These are phyloP conservation scores for Melikaiella ostensackeni DNA, from an alignment of 2,888 invertebrate species.

Conservation along the genomic window DNA sequence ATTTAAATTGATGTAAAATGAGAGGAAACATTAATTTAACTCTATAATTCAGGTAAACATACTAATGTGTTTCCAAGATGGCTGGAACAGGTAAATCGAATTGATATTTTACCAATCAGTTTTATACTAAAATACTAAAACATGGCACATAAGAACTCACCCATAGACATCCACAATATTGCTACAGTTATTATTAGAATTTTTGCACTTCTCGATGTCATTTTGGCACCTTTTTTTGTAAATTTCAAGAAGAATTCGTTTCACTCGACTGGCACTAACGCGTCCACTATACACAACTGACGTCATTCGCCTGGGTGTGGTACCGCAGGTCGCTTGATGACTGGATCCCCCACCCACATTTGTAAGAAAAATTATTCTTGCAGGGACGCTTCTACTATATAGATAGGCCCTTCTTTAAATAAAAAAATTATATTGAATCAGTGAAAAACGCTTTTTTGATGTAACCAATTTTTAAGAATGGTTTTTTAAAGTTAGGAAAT, in stretches of 20 bases:
- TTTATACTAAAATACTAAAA: conserved; percentile 38
- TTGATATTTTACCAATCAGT: neutral
- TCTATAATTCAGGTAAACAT: neutral
- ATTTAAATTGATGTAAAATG: neutral
- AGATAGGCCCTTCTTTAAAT: neutral
- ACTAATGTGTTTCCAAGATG: neutral
- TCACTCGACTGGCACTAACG: neutral
- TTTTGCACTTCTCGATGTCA: neutral
- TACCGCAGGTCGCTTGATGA: neutral
- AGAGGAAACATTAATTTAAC: neutral
- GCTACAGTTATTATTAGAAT: neutral
- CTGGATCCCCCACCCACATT: conserved; percentile 15
- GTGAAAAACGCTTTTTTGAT: neutral
- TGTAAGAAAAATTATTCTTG: neutral
- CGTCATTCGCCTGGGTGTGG: conserved; percentile 16
- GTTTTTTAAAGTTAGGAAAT: no score
- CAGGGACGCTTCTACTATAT: conserved; percentile 8
- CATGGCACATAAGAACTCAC: neutral
- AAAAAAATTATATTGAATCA: neutral
- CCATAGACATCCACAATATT: conserved; percentile 4
- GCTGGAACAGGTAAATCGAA: neutral
- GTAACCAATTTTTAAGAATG: no score
- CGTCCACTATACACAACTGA: conserved; percentile 19
- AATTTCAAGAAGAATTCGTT: neutral
- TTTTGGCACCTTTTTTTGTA: neutral